These are phyloP conservation scores for Spizaetus ornatus DNA, from an alignment of 2,113 vertebrate genomes.

Conservation along the genomic window DNA sequence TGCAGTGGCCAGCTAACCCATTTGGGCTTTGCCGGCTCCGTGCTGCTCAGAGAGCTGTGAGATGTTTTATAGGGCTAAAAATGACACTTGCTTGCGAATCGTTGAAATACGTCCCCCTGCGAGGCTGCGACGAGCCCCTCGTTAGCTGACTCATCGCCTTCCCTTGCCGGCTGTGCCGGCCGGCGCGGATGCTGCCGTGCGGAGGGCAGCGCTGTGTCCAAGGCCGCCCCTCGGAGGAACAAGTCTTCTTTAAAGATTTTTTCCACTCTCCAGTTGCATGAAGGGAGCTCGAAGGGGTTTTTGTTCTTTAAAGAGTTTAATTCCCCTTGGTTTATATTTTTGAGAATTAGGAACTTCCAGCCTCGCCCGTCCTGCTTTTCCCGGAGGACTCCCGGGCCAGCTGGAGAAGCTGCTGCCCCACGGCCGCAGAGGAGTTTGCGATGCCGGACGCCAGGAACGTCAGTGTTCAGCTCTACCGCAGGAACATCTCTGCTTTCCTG, in stretches of 20 bases:
- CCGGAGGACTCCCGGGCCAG: fast-evolving
- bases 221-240: background rate
- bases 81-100: background rate
- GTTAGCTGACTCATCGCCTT: background rate
- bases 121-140: background rate
- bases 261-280: background rate
- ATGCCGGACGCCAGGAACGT: background rate
- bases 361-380: background rate
- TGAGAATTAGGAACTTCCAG: background rate
- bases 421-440: fast-evolving
- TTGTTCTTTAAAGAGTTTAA: background rate
- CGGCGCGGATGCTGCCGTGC: fast-evolving
- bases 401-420: background rate
- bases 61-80: background rate
- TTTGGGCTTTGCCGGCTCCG: slow-evolving; percentile 53
- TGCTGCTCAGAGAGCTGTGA: background rate
- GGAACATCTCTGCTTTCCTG: background rate
- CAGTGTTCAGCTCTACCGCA: background rate
- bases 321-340: background rate
- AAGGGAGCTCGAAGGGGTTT: background rate
- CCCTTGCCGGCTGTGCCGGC: fast-evolving
- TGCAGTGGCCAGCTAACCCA: slow-evolving; percentile 24
- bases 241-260: background rate
- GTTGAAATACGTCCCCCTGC: background rate
- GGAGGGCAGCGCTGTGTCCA: background rate